phyloP scores from a whole-genome alignment of 1,140 invertebrate species.

The Halictus rubicundus region DNA sequence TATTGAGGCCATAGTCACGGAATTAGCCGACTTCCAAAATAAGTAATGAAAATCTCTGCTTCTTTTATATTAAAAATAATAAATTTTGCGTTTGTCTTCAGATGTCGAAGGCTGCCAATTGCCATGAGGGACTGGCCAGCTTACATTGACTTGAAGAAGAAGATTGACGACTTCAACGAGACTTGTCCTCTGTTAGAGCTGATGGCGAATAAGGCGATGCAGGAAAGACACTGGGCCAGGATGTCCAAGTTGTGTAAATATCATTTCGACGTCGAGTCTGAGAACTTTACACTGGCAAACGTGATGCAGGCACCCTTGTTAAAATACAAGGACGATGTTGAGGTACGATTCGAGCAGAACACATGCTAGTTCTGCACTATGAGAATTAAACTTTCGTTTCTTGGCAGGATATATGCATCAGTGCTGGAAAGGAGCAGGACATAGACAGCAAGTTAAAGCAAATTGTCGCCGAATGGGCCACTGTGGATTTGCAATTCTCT shows the following conservation, averaged over 20 bases:
- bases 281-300: conserved; percentile 88
- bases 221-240: conserved; percentile 92
- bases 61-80: background rate
- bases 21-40: conserved; percentile 91
- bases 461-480: conserved; percentile 90
- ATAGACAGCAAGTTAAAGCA: conserved; percentile 94
- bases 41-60: conserved; percentile 80
- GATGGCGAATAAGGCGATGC: conserved; percentile 95
- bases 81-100: conserved; percentile 64
- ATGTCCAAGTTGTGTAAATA: conserved; percentile 87
- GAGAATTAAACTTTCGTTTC: background rate
- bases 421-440: conserved; percentile 94
- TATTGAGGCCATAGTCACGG: conserved; percentile 89
- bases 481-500: conserved; percentile 88
- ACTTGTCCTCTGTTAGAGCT: conserved; percentile 92
- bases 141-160: conserved; percentile 91
- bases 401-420: conserved; percentile 91
- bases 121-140: conserved; percentile 94
- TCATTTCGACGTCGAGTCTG: conserved; percentile 89
- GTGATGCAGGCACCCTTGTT: conserved; percentile 92
- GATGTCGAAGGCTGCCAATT: conserved; percentile 89
- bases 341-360: conserved; percentile 79
- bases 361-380: background rate
- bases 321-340: conserved; percentile 92
- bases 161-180: conserved; percentile 95